Conservation (phyloP, 1,140 invertebrate species). For the Lordiphosa stackelbergi region DNA sequence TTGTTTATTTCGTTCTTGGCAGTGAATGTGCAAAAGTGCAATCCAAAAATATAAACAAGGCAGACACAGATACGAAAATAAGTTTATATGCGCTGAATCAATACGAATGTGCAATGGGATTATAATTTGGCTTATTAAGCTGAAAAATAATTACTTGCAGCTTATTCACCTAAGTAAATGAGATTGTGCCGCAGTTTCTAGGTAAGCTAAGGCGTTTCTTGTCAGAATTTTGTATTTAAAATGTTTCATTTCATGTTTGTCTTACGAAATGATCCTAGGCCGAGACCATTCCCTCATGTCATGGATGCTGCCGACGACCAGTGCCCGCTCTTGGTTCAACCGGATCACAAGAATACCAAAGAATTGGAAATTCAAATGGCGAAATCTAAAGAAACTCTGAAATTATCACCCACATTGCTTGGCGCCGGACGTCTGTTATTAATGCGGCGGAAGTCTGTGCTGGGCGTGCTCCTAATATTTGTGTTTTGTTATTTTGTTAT, state of each 20-base stretch:
- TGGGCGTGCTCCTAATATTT: conserved; percentile 35
- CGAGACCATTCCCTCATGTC: conserved; percentile 3
- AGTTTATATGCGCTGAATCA: not conserved
- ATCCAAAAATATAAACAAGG: conserved; percentile 9
- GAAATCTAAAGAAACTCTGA: not conserved
- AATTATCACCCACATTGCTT: conserved; percentile 10
- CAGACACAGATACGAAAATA: conserved; percentile 2
- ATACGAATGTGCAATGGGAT: no score
- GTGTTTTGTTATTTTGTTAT: conserved; percentile 53
- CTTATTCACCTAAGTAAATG: no score
- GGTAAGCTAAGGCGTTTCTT: no score
- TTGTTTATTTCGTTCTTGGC: conserved; percentile 15
- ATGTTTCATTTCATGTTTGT: no score
- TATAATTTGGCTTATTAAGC: no score
- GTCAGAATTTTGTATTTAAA: no score
- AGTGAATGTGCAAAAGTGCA: conserved; percentile 8
- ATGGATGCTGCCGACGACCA: conserved; percentile 3
- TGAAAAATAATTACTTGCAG: no score
- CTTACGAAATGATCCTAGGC: not conserved
- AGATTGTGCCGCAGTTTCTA: no score
- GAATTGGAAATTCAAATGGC: conserved; percentile 11
- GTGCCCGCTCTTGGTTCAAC: conserved; percentile 3
- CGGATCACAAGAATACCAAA: not conserved
- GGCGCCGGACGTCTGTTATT: conserved; percentile 16
- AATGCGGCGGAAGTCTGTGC: conserved; percentile 37